A percentile compares a stretch with the other conserved stretches of the same genome.
Conservation (phyloP, 2,797 vertebrate genomes). For the Synaphobranchus kaupii region DNA sequence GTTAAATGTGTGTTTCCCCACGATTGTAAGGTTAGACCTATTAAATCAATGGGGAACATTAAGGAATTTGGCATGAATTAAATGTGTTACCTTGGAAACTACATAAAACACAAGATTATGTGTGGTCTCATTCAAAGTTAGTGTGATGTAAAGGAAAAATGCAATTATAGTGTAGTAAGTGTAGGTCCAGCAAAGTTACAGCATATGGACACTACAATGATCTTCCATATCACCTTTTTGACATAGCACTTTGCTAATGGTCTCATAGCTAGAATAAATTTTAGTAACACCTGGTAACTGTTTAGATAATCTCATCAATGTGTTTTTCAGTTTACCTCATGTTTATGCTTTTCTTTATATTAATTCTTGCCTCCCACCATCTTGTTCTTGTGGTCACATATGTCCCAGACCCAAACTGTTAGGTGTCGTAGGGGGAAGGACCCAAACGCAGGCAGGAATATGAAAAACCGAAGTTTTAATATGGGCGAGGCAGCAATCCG, state of each 20-base stretch:
- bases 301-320: background rate
- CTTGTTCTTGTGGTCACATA: background rate
- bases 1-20: background rate
- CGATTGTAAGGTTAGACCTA: background rate
- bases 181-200: background rate
- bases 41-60: background rate
- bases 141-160: background rate
- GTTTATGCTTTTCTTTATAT: constrained; percentile 1
- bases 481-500: too few species aligned
- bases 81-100: background rate
- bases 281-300: constrained; percentile 11
- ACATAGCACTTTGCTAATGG: background rate
- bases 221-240: background rate
- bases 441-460: too few species aligned
- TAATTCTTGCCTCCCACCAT: background rate
- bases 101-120: background rate
- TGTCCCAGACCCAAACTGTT: background rate
- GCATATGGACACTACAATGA: background rate
- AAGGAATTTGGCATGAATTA: background rate
- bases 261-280: background rate
- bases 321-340: constrained; percentile 13
- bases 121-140: background rate
- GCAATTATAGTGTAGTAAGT: background rate
- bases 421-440: too few species aligned
- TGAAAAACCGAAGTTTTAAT: too few species aligned